Base-by-base conservation (phyloP, 64 coral and sea anemone species). In the Cladopsammia gracilis region DNA sequence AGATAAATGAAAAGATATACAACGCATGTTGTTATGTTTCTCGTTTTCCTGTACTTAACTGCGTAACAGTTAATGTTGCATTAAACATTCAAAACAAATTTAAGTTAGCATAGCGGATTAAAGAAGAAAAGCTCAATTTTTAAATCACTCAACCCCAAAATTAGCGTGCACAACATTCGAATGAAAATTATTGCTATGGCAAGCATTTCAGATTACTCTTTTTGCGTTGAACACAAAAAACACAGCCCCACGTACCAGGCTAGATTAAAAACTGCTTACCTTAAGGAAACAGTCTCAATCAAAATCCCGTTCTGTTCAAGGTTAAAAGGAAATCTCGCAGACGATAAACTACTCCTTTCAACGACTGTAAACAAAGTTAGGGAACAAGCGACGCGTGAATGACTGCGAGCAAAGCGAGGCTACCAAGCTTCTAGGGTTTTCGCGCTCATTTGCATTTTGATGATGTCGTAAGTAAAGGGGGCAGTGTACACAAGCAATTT, bases 291-390 rank as follows among this genome's bases (percentile, higher is more conserved):
- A 11, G 1, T 16, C 47, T n/a, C 46, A 10, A 67, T 46, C 60
- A 51, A 25, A 7, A 52, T 60, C 43, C 22, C 16, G 46, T 67
- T n/a, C 10, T 84, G 18, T 50, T 4, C 13, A 24, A 24, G 61
- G 12, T 6, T 14, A 47, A 19, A 84, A 16, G 44, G 13, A 50
- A 61, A 68, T 67, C 13, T 4, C 54, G 13, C 1, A n/a, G 44
- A 61, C 62, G 20, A 66, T 12, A 68, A 10, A 49, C 61, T 48
- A 49, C 46, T 16, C 8, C 6, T 0, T 12, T 9, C 6, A 13
- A 34, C 34, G 34, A 34, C 62, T 68, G 80, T 84, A 84, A 84
- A 84, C 80, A 84, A 75, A 48, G 80, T 67, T 84, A 84, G 61
- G 26, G 79, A 82, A 82, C 34, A 2, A 34, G 34, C 34, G 57